Conservation (phyloP, 2,888 invertebrate species). For the Galerucella pusilla region DNA sequence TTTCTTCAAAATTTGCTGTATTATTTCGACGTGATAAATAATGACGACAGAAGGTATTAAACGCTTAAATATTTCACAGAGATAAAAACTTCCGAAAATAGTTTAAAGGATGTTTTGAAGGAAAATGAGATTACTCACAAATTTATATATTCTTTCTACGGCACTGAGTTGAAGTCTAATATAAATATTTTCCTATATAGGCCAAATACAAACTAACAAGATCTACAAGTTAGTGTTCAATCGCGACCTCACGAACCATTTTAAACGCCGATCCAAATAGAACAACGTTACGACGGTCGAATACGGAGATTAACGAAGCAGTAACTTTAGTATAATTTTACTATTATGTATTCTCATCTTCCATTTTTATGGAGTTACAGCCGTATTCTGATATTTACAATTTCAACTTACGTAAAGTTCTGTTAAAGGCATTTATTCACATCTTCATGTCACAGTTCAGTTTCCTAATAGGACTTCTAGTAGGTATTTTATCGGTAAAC, state of each 20-base stretch:
- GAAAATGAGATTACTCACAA: background rate
- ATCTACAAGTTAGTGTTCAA: background rate
- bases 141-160: background rate
- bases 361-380: background rate
- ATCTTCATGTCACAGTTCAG: background rate
- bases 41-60: background rate
- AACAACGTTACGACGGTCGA: background rate
- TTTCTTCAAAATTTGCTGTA: conserved; percentile 9
- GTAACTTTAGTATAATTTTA: background rate
- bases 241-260: background rate
- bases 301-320: background rate
- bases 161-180: background rate
- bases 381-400: background rate
- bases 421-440: background rate
- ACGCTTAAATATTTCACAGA: conserved; percentile 5
- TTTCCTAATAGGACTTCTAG: background rate
- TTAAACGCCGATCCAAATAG: background rate
- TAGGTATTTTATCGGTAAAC: too few species aligned
- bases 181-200: background rate
- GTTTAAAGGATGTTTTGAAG: background rate
- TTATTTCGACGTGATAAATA: conserved; percentile 6
- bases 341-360: conserved; percentile 1
- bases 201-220: background rate
- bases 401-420: background rate
- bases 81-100: background rate